Conservation (phyloP, 1,140 invertebrate species). For the Medauroidea extradentata region DNA sequence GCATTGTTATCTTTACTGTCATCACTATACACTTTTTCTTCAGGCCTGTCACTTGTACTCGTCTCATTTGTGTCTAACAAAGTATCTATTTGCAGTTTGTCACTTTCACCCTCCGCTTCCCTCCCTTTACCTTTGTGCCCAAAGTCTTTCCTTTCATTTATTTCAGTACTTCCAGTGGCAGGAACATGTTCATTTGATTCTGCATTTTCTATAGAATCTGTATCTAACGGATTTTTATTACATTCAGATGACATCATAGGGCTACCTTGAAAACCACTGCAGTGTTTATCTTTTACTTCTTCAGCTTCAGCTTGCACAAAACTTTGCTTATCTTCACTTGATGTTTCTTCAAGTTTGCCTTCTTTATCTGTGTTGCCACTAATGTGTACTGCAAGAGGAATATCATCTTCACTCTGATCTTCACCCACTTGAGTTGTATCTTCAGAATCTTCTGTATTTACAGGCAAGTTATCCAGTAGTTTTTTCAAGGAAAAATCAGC, state of each 20-base stretch:
- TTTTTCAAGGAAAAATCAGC: too few relatives aligned
- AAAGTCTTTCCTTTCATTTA: too few relatives aligned
- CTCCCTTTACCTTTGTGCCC: slow-evolving; percentile 19
- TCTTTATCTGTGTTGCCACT: slow-evolving; percentile 20
- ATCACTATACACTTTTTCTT: slow-evolving; percentile 11
- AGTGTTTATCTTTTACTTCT: slow-evolving; percentile 6
- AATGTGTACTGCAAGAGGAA: too few relatives aligned
- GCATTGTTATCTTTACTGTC: slow-evolving; percentile 8
- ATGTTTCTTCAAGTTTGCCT: slow-evolving; percentile 26
- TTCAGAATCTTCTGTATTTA: too few relatives aligned
- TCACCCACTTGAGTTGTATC: too few relatives aligned
- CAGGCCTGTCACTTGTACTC: slow-evolving; percentile 14
- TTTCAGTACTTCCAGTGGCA: too few relatives aligned
- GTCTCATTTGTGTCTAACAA: slow-evolving; percentile 17
- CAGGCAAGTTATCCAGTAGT: too few relatives aligned
- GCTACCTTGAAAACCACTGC: neutral
- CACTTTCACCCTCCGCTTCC: slow-evolving; percentile 20
- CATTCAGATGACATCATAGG: too few relatives aligned
- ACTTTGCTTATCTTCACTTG: slow-evolving; percentile 45
- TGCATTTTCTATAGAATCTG: too few relatives aligned
- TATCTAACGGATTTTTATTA: too few relatives aligned
- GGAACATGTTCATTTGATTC: too few relatives aligned
- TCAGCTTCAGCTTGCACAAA: slow-evolving; percentile 49
- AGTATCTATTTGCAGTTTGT: slow-evolving; percentile 24
- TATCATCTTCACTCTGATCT: too few relatives aligned